Conservation (phyloP, 1,140 invertebrate species). For the Batillaria attramentaria region DNA sequence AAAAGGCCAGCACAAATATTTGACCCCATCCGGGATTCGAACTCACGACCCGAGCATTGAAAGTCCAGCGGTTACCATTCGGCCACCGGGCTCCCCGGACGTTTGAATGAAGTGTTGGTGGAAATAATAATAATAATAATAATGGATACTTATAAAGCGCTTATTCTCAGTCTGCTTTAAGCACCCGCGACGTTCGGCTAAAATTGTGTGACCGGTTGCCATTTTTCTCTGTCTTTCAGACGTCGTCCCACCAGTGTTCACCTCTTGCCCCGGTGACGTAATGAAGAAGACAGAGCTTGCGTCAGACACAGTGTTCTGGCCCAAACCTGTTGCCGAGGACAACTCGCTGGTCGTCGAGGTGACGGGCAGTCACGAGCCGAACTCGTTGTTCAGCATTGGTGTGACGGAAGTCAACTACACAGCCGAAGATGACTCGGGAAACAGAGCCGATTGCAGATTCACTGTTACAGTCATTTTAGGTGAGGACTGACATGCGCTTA, state of each 20-base stretch:
- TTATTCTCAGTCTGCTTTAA: too few species aligned
- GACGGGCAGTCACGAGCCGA: conserved; percentile 42
- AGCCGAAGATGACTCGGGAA: conserved; percentile 55
- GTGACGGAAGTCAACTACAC: conserved; percentile 51
- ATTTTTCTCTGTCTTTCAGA: conserved; percentile 42
- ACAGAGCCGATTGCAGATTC: conserved; percentile 54
- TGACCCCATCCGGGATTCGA: too few species aligned
- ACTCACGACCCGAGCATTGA: too few species aligned
- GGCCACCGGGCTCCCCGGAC: too few species aligned
- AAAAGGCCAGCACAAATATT: too few species aligned
- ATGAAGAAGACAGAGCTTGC: conserved; percentile 45
- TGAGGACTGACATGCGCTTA: conserved; percentile 27
- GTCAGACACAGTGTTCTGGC: conserved; percentile 50
- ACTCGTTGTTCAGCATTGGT: conserved; percentile 47
- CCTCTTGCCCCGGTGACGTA: conserved; percentile 50
- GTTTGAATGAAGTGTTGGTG: too few species aligned
- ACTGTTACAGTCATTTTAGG: conserved; percentile 54
- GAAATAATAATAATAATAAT: too few species aligned
- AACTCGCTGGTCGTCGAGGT: conserved; percentile 44
- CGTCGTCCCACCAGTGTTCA: conserved; percentile 51
- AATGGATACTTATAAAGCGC: too few species aligned
- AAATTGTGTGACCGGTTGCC: too few species aligned
- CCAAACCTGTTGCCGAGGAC: conserved; percentile 49
- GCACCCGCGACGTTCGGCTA: too few species aligned
- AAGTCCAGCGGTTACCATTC: too few species aligned